Base-by-base conservation (phyloP, 2,888 invertebrate species). In the Calliphora vomitoria region DNA sequence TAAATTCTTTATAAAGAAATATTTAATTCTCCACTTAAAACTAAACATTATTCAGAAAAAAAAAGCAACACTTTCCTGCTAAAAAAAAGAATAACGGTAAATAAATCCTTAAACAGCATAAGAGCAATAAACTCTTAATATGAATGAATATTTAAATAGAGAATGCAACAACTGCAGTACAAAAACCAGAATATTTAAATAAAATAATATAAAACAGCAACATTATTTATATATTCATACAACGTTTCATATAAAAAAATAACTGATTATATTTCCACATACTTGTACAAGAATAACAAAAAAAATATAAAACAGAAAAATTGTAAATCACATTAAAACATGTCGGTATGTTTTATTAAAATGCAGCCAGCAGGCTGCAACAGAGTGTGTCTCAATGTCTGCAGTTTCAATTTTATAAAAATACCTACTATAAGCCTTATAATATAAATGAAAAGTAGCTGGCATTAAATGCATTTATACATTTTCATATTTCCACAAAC, bases 81-180 rank as follows among this genome's bases (percentile, higher is more conserved):
- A 38, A 72, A 20, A 53, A n/a, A 69, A 15, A 20, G 2, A 25
- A 25, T 1, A 1, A 25, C 25, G 25, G 25, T 25, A 25, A 2
- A 25, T 25, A 38, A 38, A 64, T 8, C 64, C 25, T 35, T 62
- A 15, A 66, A 72, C 15, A 55, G 4, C 5, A 41, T 31, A 83
- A 60, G 85, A 85, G 85, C 85, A 85, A 82, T 85, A 85, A 85
- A 85, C 85, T 76, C 38, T 38, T 44, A 20, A 76, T 47, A 35
- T 44, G 13, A 44, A 76, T 82, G 62, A 64, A 85, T 68, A 69
- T 62, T 82, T 76, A 76, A 71, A 76, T 64, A 10, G 53, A 20
- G 55, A 74, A 25, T 66, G 60, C 60, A 62, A 53, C 60, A 76
- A 76, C 35, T 74, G 72, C 53, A 82, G 11, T 18, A 44, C 44